phyloP scores from a whole-genome alignment of 2,888 invertebrate species.

The Meiosimyza decipiens region DNA sequence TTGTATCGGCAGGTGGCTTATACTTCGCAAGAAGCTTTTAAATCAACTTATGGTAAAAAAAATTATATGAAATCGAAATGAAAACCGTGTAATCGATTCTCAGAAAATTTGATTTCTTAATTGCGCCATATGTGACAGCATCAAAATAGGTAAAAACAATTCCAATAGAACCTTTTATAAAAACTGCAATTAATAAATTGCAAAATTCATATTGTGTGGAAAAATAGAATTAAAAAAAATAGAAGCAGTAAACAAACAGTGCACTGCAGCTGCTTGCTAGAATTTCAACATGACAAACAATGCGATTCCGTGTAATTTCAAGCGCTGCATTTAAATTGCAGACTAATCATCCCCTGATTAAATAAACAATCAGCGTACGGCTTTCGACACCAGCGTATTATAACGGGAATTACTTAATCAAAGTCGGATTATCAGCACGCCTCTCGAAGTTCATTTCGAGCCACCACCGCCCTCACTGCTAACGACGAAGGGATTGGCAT shows the following conservation, averaged over 20 bases:
- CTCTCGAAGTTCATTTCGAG: conserved; percentile 35
- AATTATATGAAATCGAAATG: neutral
- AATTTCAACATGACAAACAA: conserved; percentile 10
- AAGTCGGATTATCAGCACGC: conserved; percentile 62
- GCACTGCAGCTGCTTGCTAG: neutral
- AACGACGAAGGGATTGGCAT: neutral
- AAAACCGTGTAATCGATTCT: neutral
- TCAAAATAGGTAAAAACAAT: neutral
- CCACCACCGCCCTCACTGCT: neutral
- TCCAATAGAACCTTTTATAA: neutral
- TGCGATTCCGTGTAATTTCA: conserved; percentile 22
- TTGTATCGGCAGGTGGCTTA: no score
- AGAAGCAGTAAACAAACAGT: no score
- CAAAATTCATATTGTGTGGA: neutral
- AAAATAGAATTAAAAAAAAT: neutral
- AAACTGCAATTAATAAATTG: conserved; percentile 32
- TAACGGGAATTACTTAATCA: conserved; percentile 62
- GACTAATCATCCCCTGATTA: conserved; percentile 38
- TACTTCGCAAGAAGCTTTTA: no score
- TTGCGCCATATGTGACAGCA: neutral
- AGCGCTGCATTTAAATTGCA: conserved; percentile 27
- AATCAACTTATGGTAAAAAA: neutral
- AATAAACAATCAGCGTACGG: conserved; percentile 43
- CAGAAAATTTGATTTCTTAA: neutral
- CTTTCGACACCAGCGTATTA: conserved; percentile 60